These are phyloP conservation scores for Pantherophis guttatus DNA, from an alignment of 2,113 vertebrate species.

Conservation along the genomic window DNA sequence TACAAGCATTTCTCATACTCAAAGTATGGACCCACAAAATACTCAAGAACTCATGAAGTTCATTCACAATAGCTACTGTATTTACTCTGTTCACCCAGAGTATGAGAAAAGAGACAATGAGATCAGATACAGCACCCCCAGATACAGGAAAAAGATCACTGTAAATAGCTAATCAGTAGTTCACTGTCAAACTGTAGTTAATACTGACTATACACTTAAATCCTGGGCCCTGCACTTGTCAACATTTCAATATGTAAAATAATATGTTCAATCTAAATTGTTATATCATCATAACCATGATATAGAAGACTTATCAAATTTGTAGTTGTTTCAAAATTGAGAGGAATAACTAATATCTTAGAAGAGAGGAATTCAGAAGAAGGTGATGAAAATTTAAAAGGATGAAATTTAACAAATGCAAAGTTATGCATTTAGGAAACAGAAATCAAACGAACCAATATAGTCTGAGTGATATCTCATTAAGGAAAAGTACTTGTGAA, in stretches of 20 bases:
- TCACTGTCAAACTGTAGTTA: background rate
- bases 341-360: background rate
- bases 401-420: background rate
- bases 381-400: background rate
- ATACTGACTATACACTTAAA: background rate
- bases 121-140: background rate
- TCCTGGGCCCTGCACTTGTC: background rate
- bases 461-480: background rate
- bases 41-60: background rate
- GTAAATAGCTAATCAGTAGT: background rate
- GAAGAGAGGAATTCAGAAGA: background rate
- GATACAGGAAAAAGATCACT: background rate
- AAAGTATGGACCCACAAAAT: background rate
- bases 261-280: background rate
- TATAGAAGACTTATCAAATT: background rate
- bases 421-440: background rate
- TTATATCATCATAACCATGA: background rate
- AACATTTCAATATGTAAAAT: background rate
- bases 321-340: background rate
- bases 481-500: background rate
- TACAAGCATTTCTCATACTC: background rate
- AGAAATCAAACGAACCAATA: background rate
- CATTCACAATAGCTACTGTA: too few species aligned
- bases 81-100: background rate
- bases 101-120: background rate